Percentiles rank a stretch among this genome's conserved stretches.
phyloP scores from a whole-genome alignment of 2,888 invertebrate genomes.

The Dascillus cervinus region DNA sequence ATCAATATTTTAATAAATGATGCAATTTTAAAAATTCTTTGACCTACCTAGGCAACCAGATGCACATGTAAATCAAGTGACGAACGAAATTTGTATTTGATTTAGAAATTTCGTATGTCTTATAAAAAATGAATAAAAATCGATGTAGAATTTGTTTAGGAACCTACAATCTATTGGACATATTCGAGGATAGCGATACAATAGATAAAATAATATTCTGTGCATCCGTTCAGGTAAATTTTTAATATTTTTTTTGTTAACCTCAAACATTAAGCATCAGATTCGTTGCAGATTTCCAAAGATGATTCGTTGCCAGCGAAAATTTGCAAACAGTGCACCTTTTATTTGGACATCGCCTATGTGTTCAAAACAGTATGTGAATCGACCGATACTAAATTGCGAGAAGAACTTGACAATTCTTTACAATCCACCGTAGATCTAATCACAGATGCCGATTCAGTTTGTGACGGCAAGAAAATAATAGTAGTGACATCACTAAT shows the following conservation, averaged over 20 bases:
- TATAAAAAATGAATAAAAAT: constrained; percentile 1
- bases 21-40: too few species aligned
- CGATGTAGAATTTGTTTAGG: constrained; percentile 4
- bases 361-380: constrained; percentile 2
- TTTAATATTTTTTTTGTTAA: not conserved
- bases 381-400: constrained; percentile 2
- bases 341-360: constrained; percentile 5
- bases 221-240: constrained; percentile 6
- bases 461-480: too few species aligned
- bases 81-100: too few species aligned
- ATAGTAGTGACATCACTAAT: too few species aligned
- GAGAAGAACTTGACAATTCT: not conserved
- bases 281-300: constrained; percentile 1
- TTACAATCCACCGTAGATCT: not conserved
- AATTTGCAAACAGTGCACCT: constrained; percentile 3
- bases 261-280: not conserved
- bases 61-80: too few species aligned
- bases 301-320: constrained; percentile 2
- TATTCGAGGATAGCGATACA: not conserved
- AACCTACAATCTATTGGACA: not conserved
- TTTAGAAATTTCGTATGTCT: too few species aligned
- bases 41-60: too few species aligned
- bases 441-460: too few species aligned
- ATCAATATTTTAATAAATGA: too few species aligned
- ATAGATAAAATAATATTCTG: constrained; percentile 3